Conservation (phyloP, 2,888 invertebrate genomes). For the Pandemis cinnamomeana region DNA sequence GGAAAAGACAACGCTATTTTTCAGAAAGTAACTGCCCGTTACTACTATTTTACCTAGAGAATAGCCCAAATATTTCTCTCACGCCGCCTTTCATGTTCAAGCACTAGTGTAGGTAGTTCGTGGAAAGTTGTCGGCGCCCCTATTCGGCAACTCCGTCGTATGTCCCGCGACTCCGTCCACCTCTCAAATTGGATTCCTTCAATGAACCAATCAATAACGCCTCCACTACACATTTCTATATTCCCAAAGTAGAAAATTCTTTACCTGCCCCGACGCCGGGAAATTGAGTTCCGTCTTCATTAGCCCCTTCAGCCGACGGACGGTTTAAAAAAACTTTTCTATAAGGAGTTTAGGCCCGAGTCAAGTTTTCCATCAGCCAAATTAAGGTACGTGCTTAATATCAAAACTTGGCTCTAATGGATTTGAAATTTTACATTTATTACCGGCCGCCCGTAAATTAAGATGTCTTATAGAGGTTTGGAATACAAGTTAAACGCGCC, state of each 20-base stretch:
- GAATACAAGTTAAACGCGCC: conserved; percentile 19
- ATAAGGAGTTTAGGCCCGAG: conserved; percentile 72
- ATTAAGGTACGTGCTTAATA: conserved; percentile 79
- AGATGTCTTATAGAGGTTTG: conserved; percentile 19
- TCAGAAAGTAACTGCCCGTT: not conserved
- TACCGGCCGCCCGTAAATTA: conserved; percentile 58
- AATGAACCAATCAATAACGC: conserved; percentile 63
- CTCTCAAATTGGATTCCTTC: conserved; percentile 64
- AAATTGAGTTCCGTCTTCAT: conserved; percentile 79
- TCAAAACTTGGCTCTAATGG: conserved; percentile 79
- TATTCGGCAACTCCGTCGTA: conserved; percentile 13
- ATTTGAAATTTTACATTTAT: conserved; percentile 80
- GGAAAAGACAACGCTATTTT: not conserved
- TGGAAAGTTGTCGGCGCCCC: not conserved
- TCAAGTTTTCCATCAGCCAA: conserved; percentile 81
- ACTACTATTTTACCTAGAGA: not conserved
- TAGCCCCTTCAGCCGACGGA: conserved; percentile 63
- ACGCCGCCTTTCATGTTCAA: not conserved
- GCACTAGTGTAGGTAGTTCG: not conserved
- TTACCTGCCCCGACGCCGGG: conserved; percentile 49
- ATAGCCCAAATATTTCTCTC: not conserved
- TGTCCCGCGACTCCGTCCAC: conserved; percentile 48
- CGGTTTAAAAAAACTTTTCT: conserved; percentile 69
- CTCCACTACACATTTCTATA: conserved; percentile 52
- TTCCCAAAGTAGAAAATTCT: conserved; percentile 45